These are phyloP conservation scores for Ahaetulla prasina DNA, from an alignment of 2,113 vertebrate species.

Conservation along the genomic window DNA sequence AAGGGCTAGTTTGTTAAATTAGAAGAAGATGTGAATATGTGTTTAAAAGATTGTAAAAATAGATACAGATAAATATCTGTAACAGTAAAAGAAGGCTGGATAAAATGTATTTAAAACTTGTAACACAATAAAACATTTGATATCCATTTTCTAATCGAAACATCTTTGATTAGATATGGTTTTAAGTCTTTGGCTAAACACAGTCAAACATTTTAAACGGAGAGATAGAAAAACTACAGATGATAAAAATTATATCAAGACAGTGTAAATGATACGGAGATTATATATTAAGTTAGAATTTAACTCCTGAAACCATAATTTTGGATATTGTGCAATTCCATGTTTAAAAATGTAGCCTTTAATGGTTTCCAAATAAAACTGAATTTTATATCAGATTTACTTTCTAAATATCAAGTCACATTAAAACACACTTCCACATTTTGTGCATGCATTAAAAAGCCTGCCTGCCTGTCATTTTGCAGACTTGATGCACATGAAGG, in stretches of 20 bases:
- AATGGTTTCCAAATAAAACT: neutral
- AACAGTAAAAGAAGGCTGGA: neutral
- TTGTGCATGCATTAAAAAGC: neutral
- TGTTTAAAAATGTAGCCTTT: neutral
- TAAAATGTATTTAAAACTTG: neutral
- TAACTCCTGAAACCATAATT: neutral
- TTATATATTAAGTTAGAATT: neutral
- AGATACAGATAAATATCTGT: neutral
- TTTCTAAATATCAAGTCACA: neutral
- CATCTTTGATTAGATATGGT: neutral
- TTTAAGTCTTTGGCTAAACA: neutral
- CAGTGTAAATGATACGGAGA: neutral
- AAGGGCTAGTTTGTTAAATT: neutral
- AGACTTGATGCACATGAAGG: neutral
- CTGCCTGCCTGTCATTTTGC: neutral
- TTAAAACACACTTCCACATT: neutral
- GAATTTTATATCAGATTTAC: neutral
- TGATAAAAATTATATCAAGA: neutral
- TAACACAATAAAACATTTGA: neutral
- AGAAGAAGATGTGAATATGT: neutral
- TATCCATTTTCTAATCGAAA: neutral
- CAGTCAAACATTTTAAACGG: neutral
- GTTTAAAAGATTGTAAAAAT: neutral
- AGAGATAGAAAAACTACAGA: neutral
- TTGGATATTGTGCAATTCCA: neutral